Percentiles rank a stretch among this genome's conserved stretches.
These are phyloP conservation scores for Vandiemenella viatica DNA, from an alignment of 2,888 invertebrate genomes.

Conservation along the genomic window DNA sequence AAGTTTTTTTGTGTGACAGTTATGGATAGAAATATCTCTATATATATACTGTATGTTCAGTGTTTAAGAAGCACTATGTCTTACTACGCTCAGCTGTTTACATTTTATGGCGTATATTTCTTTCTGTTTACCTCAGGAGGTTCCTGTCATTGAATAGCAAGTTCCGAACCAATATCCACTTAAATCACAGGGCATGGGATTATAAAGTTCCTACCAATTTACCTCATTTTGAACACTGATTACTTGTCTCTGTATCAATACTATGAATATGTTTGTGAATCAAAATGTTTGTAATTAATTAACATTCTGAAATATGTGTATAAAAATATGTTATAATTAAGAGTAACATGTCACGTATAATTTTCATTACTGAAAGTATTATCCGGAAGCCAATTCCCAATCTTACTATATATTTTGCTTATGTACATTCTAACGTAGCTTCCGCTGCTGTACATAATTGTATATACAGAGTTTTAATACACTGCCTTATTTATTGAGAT, in stretches of 20 bases:
- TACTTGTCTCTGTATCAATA: not conserved
- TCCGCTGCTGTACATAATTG: conserved; percentile 16
- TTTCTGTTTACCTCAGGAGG: too few relatives aligned
- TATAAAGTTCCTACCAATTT: not conserved
- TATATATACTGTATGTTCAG: too few relatives aligned
- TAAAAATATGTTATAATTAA: too few relatives aligned
- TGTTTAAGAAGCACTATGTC: too few relatives aligned
- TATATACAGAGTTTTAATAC: conserved; percentile 17
- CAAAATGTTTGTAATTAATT: too few relatives aligned
- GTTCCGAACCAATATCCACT: too few relatives aligned
- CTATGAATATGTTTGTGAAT: not conserved
- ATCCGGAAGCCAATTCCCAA: not conserved
- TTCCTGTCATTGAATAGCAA: too few relatives aligned
- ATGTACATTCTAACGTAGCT: conserved; percentile 10
- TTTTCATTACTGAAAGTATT: not conserved
- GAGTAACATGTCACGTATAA: not conserved
- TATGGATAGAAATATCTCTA: too few relatives aligned
- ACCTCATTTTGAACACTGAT: not conserved
- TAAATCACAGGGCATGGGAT: not conserved
- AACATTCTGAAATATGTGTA: not conserved
- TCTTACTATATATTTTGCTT: conserved; percentile 6
- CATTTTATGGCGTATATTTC: too few relatives aligned
- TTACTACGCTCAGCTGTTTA: too few relatives aligned
- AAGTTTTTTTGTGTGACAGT: too few relatives aligned
- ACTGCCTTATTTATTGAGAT: conserved; percentile 18